These are phyloP conservation scores for Eira barbara DNA, from an alignment of 2,113 vertebrate genomes.

Conservation along the genomic window DNA sequence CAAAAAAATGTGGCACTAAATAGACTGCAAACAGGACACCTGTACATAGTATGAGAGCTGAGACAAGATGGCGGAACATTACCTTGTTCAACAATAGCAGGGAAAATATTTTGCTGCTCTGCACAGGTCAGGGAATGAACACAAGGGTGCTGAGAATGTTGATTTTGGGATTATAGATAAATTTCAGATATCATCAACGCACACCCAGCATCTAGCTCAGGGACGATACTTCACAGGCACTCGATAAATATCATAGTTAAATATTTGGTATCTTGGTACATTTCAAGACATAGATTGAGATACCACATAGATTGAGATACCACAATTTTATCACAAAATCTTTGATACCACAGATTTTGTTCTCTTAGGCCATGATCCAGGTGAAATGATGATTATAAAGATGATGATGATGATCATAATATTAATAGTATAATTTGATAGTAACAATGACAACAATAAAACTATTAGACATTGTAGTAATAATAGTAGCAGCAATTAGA, in stretches of 20 bases:
- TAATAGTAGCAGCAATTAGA: neutral
- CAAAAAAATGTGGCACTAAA: neutral
- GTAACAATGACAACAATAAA: neutral
- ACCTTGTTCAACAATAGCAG: neutral
- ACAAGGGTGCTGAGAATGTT: neutral
- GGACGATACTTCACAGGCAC: neutral
- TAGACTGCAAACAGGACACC: neutral
- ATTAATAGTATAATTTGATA: neutral
- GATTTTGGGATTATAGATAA: neutral
- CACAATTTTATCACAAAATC: neutral
- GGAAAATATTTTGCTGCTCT: neutral
- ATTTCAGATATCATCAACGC: neutral
- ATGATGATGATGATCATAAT: neutral
- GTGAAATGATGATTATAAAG: neutral
- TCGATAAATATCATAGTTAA: neutral
- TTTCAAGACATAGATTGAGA: neutral
- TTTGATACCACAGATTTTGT: neutral
- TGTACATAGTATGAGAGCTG: neutral
- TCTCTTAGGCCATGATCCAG: neutral
- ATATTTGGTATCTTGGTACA: neutral
- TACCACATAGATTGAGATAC: neutral
- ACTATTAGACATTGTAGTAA: neutral
- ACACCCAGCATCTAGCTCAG: neutral
- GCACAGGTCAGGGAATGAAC: neutral
- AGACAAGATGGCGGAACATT: neutral